Conservation (phyloP, 2,113 vertebrate species). For the Synchiropus splendidus region DNA sequence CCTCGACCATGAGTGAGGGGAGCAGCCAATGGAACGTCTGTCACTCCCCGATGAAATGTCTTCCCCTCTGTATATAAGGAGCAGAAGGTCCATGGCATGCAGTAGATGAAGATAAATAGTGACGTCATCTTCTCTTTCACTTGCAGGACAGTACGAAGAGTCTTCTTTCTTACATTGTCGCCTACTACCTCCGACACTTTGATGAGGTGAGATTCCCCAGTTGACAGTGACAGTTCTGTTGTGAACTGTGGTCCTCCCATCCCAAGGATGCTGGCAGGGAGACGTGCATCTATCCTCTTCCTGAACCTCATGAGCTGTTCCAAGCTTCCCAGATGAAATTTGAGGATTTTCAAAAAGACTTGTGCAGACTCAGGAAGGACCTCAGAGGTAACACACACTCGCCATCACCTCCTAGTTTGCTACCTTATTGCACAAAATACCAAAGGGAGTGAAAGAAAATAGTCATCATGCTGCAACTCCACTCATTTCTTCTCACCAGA, state of each 20-base stretch:
- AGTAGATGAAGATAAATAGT: not conserved
- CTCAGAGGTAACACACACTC: conserved; percentile 72
- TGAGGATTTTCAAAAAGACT: conserved; percentile 94
- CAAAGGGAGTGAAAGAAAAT: too few species aligned
- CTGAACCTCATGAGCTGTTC: conserved; percentile 95
- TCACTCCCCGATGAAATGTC: too few species aligned
- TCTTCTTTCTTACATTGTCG: conserved; percentile 85
- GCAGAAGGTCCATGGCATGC: too few species aligned
- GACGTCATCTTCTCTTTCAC: conserved; percentile 2
- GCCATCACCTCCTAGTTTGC: too few species aligned
- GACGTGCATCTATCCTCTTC: conserved; percentile 83
- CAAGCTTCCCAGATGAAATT: conserved; percentile 95
- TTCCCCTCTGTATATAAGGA: too few species aligned
- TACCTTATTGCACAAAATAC: too few species aligned
- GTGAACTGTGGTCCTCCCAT: not conserved
- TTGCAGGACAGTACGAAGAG: conserved; percentile 84
- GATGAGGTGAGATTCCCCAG: conserved; percentile 74
- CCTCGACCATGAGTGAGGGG: too few species aligned
- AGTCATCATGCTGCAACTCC: too few species aligned
- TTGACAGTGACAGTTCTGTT: not conserved
- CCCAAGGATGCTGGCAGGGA: conserved; percentile 87
- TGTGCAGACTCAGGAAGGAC: conserved; percentile 84
- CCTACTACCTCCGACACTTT: conserved; percentile 89
- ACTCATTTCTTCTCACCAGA: too few species aligned
- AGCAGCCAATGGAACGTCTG: too few species aligned